A percentile compares a stretch with the other conserved stretches of the same genome.
These are phyloP conservation scores for Anomalospiza imberbis DNA, from an alignment of 2,797 vertebrate species.

Conservation along the genomic window DNA sequence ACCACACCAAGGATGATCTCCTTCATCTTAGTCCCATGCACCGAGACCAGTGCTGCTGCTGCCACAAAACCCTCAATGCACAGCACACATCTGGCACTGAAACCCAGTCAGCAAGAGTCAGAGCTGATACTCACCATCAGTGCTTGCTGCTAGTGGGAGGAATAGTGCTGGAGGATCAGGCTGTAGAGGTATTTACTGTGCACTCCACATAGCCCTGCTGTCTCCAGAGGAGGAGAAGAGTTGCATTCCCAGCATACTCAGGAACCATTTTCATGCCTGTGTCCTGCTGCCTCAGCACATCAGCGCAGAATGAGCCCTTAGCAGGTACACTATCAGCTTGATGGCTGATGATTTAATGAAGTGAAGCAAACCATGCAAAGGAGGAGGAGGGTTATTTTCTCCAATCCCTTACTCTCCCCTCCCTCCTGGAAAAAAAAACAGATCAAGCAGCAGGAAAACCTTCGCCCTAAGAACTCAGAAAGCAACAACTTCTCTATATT, in stretches of 20 bases:
- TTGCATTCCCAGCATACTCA: not conserved
- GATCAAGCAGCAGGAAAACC: conserved; percentile 15
- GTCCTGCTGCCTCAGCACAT: not conserved
- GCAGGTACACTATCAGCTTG: not conserved
- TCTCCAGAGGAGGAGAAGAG: not conserved
- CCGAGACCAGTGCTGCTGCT: not conserved
- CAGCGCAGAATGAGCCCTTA: not conserved
- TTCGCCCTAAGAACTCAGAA: conserved; percentile 22
- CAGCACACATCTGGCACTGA: not conserved
- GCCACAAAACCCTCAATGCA: not conserved
- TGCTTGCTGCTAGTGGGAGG: not conserved
- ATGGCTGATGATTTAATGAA: not conserved
- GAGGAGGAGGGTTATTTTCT: conserved; percentile 15
- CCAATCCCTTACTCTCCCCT: conserved; percentile 22
- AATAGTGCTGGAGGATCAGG: not conserved
- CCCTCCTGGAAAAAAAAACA: not conserved
- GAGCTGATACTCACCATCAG: not conserved
- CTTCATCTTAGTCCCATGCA: fast-evolving
- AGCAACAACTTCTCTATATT: not conserved
- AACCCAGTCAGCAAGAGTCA: fast-evolving
- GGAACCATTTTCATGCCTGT: not conserved
- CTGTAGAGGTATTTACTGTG: not conserved
- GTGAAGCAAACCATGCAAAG: not conserved
- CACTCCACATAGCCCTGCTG: not conserved
- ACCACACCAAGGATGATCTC: not conserved